Conservation (phyloP, 2,113 vertebrate species). For the Peromyscus polionotus region DNA sequence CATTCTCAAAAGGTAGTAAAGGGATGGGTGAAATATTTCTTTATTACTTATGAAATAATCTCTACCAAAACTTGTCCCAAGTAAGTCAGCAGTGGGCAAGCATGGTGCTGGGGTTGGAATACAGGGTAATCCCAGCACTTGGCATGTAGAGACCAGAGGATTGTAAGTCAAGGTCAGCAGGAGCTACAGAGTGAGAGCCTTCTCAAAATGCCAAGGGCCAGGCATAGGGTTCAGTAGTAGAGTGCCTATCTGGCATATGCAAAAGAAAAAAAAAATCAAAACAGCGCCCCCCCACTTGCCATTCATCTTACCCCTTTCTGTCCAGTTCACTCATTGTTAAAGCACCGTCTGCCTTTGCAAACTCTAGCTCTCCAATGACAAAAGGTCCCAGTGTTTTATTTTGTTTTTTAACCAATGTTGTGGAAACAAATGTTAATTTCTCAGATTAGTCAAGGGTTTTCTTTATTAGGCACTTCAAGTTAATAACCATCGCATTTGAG, state of each 20-base stretch:
- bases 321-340: constrained; percentile 22
- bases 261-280: not conserved
- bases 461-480: constrained; percentile 1
- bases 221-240: not conserved
- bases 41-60: not conserved
- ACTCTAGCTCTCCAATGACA: not conserved
- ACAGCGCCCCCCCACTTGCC: not conserved
- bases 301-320: constrained; percentile 3
- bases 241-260: not conserved
- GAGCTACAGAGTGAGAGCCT: not conserved
- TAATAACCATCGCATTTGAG: not conserved
- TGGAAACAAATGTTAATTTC: not conserved
- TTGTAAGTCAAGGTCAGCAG: not conserved
- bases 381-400: not conserved
- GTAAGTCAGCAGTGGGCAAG: not conserved
- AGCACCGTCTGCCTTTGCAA: not conserved
- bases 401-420: not conserved
- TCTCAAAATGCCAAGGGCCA: not conserved
- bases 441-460: not conserved
- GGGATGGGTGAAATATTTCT: not conserved
- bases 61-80: constrained; percentile 11
- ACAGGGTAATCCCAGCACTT: not conserved
- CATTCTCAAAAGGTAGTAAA: not conserved
- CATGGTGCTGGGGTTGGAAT: not conserved
- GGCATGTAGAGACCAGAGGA: not conserved